These are phyloP conservation scores for Serranus cabrilla DNA, from an alignment of 2,797 vertebrate genomes.

Conservation along the genomic window DNA sequence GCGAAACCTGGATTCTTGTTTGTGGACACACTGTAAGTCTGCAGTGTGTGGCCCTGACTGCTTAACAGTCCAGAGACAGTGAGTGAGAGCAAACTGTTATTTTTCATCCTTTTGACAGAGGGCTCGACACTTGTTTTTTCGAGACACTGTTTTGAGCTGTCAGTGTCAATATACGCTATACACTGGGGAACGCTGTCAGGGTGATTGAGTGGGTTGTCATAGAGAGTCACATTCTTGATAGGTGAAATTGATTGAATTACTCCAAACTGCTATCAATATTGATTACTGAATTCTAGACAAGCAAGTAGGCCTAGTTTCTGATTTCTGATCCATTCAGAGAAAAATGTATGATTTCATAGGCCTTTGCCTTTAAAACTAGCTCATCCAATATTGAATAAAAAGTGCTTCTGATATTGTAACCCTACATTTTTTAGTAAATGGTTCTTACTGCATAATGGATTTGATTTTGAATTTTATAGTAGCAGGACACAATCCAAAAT, in stretches of 20 bases:
- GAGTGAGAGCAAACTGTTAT: slow-evolving; percentile 33
- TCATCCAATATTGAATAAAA: background rate
- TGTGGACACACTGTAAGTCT: background rate
- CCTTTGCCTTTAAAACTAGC: background rate
- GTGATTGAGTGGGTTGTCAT: slow-evolving; percentile 50
- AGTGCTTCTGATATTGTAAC: background rate
- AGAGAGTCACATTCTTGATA: slow-evolving; percentile 8
- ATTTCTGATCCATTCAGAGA: background rate
- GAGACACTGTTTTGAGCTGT: slow-evolving; percentile 51
- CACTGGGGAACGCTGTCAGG: slow-evolving; percentile 17
- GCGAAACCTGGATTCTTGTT: background rate
- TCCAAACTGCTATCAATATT: slow-evolving; percentile 30
- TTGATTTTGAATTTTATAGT: background rate
- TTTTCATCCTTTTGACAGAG: slow-evolving; percentile 51
- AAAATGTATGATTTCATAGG: background rate
- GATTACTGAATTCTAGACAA: slow-evolving; percentile 13
- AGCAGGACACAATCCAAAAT: background rate
- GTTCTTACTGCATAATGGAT: background rate
- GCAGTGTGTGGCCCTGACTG: background rate
- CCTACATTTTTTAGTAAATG: background rate
- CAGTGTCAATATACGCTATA: slow-evolving; percentile 42
- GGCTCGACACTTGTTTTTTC: slow-evolving; percentile 57
- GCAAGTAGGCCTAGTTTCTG: background rate
- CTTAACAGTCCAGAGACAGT: slow-evolving; percentile 14
- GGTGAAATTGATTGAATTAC: slow-evolving; percentile 29